phyloP scores from a whole-genome alignment of 2,888 invertebrate genomes.

The Perithous albicinctus region DNA sequence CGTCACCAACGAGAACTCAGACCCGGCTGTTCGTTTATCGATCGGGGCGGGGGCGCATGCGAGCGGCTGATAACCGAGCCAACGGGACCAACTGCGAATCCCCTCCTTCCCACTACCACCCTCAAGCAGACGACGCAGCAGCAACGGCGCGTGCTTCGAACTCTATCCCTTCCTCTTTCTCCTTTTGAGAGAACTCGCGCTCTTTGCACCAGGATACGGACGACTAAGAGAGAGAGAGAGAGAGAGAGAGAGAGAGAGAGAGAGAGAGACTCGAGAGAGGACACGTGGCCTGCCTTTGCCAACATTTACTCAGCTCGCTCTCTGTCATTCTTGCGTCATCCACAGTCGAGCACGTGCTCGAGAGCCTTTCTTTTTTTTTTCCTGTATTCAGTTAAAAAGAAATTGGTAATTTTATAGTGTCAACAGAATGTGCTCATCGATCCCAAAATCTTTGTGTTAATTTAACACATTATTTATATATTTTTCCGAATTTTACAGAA shows the following conservation, averaged over 20 bases:
- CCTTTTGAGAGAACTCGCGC: neutral
- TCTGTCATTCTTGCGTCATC: slow-evolving; percentile 14
- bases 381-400: too few species aligned
- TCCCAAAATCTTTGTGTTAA: too few species aligned
- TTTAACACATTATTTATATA: too few species aligned
- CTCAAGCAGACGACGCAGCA: slow-evolving; percentile 8
- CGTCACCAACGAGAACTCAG: slow-evolving; percentile 58
- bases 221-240: too few species aligned
- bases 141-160: slow-evolving; percentile 70
- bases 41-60: slow-evolving; percentile 85
- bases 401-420: too few species aligned
- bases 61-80: slow-evolving; percentile 80
- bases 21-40: slow-evolving; percentile 80
- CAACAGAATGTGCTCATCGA: too few species aligned
- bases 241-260: too few species aligned
- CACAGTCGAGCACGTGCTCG: slow-evolving; percentile 38
- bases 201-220: slow-evolving; percentile 17
- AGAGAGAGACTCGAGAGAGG: slow-evolving; percentile 20
- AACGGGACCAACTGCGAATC: neutral
- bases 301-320: neutral
- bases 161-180: neutral
- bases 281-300: slow-evolving; percentile 44
- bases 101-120: too few species aligned
- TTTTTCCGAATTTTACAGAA: too few species aligned
- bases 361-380: too few species aligned